phyloP scores from a whole-genome alignment of 2,797 vertebrate species.

The Urophycis tenuis region DNA sequence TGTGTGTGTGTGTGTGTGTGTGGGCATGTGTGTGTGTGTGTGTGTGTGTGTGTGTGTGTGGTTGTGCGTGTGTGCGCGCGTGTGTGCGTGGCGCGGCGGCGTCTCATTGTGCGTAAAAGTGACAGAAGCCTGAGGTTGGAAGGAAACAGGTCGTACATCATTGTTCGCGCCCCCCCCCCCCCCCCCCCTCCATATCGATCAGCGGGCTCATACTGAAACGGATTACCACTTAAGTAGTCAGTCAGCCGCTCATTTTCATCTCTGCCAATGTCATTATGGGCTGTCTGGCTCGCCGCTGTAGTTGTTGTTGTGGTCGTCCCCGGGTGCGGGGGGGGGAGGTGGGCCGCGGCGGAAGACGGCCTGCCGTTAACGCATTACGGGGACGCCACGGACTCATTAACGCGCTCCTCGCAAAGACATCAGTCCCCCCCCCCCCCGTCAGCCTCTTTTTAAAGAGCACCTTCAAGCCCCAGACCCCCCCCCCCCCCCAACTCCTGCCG shows the following conservation, averaged over 20 bases:
- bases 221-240: not conserved
- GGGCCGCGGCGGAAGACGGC: not conserved
- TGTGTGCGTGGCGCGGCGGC: not conserved
- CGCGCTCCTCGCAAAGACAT: too few relatives aligned
- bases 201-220: not conserved
- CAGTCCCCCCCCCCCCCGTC: too few relatives aligned
- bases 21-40: not conserved
- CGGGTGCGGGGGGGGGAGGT: too few relatives aligned
- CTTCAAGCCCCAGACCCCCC: too few relatives aligned
- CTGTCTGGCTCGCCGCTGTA: not conserved
- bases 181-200: not conserved
- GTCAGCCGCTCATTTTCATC: not conserved
- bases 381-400: not conserved
- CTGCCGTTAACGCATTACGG: not conserved
- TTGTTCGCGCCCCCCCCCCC: not conserved
- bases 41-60: too few relatives aligned
- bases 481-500: too few relatives aligned
- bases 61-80: too few relatives aligned
- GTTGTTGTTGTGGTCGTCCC: too few relatives aligned
- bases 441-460: too few relatives aligned
- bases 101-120: too few relatives aligned
- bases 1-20: conserved; percentile 13
- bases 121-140: not conserved
- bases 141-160: not conserved
- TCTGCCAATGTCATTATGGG: not conserved